Evolutionary conservation across 2,113 vertebrate species (phyloP).

Genomic region (Smithornis capensis): DNA sequence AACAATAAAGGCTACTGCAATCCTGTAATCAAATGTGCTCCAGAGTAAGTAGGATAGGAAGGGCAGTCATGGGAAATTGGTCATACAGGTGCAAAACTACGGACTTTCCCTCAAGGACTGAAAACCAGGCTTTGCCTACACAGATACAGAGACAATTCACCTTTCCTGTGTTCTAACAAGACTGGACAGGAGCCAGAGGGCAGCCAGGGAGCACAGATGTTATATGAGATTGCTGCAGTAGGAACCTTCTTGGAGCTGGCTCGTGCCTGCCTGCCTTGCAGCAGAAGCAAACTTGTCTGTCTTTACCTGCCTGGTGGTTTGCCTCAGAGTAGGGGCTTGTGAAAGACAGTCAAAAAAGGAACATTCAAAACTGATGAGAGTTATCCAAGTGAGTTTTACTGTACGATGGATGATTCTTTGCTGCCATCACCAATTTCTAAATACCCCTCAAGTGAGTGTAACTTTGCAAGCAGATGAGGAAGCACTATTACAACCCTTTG

Average conservation of each 20-base stretch:
- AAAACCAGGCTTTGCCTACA: neutral
- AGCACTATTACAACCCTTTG: neutral
- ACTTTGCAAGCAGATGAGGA: neutral
- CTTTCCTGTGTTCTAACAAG: neutral
- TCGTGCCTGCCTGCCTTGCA: neutral
- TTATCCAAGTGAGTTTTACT: neutral
- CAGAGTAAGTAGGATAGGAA: neutral
- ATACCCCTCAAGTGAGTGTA: neutral
- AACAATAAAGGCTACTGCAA: neutral
- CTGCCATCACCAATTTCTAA: neutral
- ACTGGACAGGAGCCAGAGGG: neutral
- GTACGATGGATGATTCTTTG: neutral
- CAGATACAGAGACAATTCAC: neutral
- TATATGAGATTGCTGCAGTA: neutral
- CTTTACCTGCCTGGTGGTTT: neutral
- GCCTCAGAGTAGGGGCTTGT: neutral
- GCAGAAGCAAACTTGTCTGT: neutral
- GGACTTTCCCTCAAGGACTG: neutral
- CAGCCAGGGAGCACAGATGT: accelerated
- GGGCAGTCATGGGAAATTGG: neutral
- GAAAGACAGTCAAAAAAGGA: neutral
- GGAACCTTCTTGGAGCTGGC: neutral
- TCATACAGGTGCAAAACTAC: neutral
- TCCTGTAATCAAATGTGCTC: neutral
- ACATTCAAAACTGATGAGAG: neutral